Evolutionary conservation across 2,888 invertebrate species (phyloP).

Genomic region (Drosophila niveifrons): DNA sequence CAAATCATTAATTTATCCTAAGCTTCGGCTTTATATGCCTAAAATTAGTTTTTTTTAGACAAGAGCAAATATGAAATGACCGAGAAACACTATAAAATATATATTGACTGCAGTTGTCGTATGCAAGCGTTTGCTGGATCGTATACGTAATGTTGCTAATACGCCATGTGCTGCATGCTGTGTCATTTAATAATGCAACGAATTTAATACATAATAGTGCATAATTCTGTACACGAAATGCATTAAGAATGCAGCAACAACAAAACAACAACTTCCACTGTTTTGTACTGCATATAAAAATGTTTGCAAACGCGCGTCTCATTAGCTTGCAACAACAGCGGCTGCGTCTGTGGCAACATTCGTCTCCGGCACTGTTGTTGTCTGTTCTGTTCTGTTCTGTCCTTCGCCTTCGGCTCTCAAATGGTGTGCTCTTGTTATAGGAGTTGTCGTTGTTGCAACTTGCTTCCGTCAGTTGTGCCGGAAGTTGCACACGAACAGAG

Average conservation of each 20-base stretch:
- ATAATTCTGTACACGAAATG: slow-evolving; percentile 30
- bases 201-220: slow-evolving; percentile 37
- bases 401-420: slow-evolving; percentile 24
- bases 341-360: slow-evolving; percentile 17
- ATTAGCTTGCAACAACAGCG: slow-evolving; percentile 36
- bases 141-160: slow-evolving; percentile 18
- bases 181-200: slow-evolving; percentile 10
- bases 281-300: neutral
- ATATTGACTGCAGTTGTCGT: no score
- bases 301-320: slow-evolving; percentile 15
- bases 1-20: no score
- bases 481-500: no score
- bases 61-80: no score
- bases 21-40: no score
- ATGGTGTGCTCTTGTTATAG: slow-evolving; percentile 7
- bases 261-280: slow-evolving; percentile 1
- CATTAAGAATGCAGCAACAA: slow-evolving; percentile 12
- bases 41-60: no score
- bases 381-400: neutral
- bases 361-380: slow-evolving; percentile 25
- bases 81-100: no score
- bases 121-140: no score
- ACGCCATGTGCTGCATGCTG: slow-evolving; percentile 14
- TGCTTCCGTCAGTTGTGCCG: slow-evolving; percentile 61
- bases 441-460: neutral